Percentiles rank a stretch among this genome's conserved stretches.
Evolutionary conservation across 2,888 invertebrate species (phyloP).

Genomic region (Dasypogon diadema): DNA sequence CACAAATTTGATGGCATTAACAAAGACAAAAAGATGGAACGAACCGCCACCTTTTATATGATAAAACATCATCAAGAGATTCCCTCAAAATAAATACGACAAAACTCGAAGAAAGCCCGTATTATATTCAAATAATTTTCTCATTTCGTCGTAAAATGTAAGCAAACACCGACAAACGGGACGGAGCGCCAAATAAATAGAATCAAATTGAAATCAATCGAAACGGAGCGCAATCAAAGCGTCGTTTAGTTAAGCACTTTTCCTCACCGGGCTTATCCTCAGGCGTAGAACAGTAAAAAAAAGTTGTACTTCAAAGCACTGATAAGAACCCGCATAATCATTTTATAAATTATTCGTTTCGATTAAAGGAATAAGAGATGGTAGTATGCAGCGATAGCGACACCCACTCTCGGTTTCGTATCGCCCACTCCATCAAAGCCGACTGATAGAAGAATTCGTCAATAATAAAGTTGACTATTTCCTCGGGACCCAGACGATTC

Average conservation of each 20-base stretch:
- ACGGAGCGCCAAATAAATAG: conserved; percentile 11
- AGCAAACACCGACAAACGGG: conserved; percentile 10
- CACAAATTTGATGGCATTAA: too few species aligned
- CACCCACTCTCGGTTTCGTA: neutral
- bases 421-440: neutral
- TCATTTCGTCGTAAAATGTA: conserved; percentile 1
- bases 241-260: conserved; percentile 1
- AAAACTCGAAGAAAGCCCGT: too few species aligned
- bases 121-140: conserved; percentile 17
- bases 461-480: conserved; percentile 40
- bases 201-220: conserved; percentile 45
- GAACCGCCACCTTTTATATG: too few species aligned
- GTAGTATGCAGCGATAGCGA: conserved; percentile 24
- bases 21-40: too few species aligned
- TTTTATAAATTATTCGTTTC: conserved; percentile 48
- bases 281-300: conserved; percentile 8
- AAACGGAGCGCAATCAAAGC: conserved; percentile 42
- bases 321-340: conserved; percentile 51
- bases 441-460: conserved; percentile 17
- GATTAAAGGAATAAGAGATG: conserved; percentile 33
- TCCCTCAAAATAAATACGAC: too few species aligned
- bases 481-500: conserved; percentile 38
- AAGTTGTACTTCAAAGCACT: conserved; percentile 39
- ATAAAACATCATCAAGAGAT: too few species aligned
- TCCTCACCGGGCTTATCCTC: neutral